Base-by-base conservation (phyloP, 2,888 invertebrate species). In the Hyppa rectilinea region DNA sequence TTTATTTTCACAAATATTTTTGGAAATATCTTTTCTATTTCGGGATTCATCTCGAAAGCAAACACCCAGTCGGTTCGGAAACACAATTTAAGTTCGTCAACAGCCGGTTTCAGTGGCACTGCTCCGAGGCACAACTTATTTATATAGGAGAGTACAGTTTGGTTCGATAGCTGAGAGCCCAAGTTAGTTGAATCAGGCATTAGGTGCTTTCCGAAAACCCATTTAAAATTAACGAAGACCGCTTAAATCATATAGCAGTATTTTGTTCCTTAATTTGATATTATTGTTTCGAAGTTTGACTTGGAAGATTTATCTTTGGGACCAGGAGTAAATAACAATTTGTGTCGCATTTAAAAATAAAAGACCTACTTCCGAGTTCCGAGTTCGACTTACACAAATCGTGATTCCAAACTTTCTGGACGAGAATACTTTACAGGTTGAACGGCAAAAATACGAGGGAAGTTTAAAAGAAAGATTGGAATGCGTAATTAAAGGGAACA, bases 11-110 rank as follows among this genome's bases (percentile, higher is more conserved):
- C 73, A 85, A 89, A 89, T 87, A 88, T 89, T 89, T 86, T 80
- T 75, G 80, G 72, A 71, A 83, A 82, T 82, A 78, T 85, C 77
- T 86, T 88, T 85, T 85, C 86, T 87, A 87, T 88, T 89, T 88
- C 80, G 82, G 73, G 75, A 84, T 82, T 85, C 88, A 89, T 90
- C 87, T 87, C 77, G 77, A 84, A 78, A 82, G 87, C 89, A 90
- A 91, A 91, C 89, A 90, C 80, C 76, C 84, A 85, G 82, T 84
- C 80, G 83, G 82, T 87, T 85, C 83, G 87, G 88, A 90, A 93
- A 92, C 89, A 92, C 91, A 93, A 93, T 93, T 93, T 92, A 93
- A 93, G 91, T 93, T 93, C 86, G 92, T 91, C 92, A 93, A 92
- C 90, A 91, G 86, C 74, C 85, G 87, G 85, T 88, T 87, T 86